Evolutionary conservation across 1,140 invertebrate genomes (phyloP).

Genomic region (Halictus rubicundus): DNA sequence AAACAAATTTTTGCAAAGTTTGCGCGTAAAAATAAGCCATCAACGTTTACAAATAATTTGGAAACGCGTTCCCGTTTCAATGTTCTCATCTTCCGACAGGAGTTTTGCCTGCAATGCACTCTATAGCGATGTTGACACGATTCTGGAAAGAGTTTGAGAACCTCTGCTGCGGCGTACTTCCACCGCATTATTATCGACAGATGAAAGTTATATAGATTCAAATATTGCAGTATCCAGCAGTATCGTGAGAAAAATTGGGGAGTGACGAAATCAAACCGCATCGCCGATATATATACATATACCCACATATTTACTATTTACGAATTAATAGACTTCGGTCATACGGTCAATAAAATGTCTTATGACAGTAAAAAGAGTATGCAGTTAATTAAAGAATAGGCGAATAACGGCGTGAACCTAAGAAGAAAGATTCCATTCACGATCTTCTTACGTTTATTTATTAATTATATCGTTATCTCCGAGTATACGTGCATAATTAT

Average conservation of each 20-base stretch:
- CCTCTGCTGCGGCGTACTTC: not conserved
- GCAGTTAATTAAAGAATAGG: too few species aligned
- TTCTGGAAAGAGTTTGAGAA: not conserved
- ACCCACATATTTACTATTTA: not conserved
- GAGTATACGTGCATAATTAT: too few species aligned
- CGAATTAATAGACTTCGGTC: too few species aligned
- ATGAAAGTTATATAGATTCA: not conserved
- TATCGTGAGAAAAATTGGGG: constrained; percentile 2
- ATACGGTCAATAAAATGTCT: too few species aligned
- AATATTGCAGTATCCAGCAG: not conserved
- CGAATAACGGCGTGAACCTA: too few species aligned
- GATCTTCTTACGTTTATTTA: too few species aligned
- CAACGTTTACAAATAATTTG: constrained; percentile 15
- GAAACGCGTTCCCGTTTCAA: not conserved
- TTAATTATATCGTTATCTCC: too few species aligned
- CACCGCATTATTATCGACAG: constrained; percentile 10
- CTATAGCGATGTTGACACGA: not conserved
- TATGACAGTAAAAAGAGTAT: too few species aligned
- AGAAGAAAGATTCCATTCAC: too few species aligned
- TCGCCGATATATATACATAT: too few species aligned
- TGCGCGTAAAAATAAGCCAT: not conserved
- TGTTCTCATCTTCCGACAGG: not conserved
- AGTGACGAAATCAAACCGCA: not conserved
- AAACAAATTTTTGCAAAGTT: too few species aligned
- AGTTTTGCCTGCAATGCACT: too few species aligned